Evolutionary conservation across 1,140 invertebrate species (phyloP), one percentile per base, ranked within the genome.

Genomic region (Solenopsis fugax): DNA sequence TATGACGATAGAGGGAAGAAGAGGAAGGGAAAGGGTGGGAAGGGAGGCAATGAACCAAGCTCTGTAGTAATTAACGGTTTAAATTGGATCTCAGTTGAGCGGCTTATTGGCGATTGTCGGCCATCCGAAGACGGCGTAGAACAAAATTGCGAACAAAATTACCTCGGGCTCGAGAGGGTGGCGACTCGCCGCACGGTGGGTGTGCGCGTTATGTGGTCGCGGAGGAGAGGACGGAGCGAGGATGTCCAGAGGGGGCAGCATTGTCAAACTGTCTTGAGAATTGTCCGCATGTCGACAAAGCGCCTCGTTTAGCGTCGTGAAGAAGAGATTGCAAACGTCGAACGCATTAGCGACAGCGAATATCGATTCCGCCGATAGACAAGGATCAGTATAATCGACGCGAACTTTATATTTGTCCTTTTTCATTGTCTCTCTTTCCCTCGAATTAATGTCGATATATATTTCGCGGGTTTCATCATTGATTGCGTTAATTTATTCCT

Each of bases 31-130:
- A 54, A 37, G 24, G 10, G 1, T 9, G 75, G 41, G 24, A 34
- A 21, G 13, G 65, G 37, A 65, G 48, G 64, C 50, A 72, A 80
- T 85, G 77, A 73, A 82, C 60, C 34, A 29, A 88, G 64, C 86
- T 91, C 90, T 85, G 88, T 90, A 88, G 92, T 93, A 93, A 93
- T 93, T 93, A 93, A 92, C 92, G 90, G 88, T 93, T 92, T 93
- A 93, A 93, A 93, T 93, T 91, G 92, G 92, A 93, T 93, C 91
- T 91, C 69, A 90, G 91, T 88, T 87, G 88, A 89, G 87, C 60
- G 90, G 85, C 86, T 91, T 92, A 92, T 91, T 91, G 91, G n/a
- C 90, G 91, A 92, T 92, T 92, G 92, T 93, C 80, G 90, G 64
- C 69, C 69, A 34, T 18, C 77, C 86, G 89, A 90, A 89, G 88